Base-by-base conservation (phyloP, 2,888 invertebrate species). In the Parascotia fuliginaria region DNA sequence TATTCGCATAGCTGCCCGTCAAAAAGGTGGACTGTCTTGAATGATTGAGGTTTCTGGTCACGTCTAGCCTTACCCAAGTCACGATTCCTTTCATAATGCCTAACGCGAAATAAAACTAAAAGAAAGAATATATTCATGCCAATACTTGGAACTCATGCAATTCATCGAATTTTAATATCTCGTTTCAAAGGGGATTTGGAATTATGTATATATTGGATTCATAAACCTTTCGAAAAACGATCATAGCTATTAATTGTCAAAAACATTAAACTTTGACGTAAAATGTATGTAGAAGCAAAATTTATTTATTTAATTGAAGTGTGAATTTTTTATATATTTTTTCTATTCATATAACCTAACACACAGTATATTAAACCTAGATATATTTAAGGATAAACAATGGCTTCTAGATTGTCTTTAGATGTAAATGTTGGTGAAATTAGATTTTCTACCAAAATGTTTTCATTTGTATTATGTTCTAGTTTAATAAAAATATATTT, bases 101-200 rank as follows among this genome's bases (percentile, higher is more conserved):
- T 37, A 51, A 54, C 47, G 58, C 37, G 40, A 65, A 60, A 41
- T 65, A 46, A 52, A 64, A 56, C 46, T 54, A 50, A 57, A 55
- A 49, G 16, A n/a, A 38, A 41, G 42, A 37, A 53, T 43, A 47
- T 54, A 67, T 58, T 52, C 49, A 50, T 49, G 11, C 14, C 41
- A 7, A 48, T n/a, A 32, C 29, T 16, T 16, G 14, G 5, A 22
- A 1, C 3, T 37, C 16, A 12, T 32, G 32, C 32, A 32, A 39
- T 39, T 45, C 16, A 39, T 33, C 16, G 33, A 38, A 39, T 39
- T 33, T 33, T 16, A 45, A 31, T 16, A 32, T 24, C 9, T n/a
- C 1, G 3, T 11, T 15, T 31, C 29, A 7, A 0, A 34, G 27
- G 28, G n/a, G 36, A 42, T 31, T 28, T 28, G n/a, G 12, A 31